These are phyloP conservation scores for Corvus moneduloides DNA, from an alignment of 2,113 vertebrate genomes.

Conservation along the genomic window DNA sequence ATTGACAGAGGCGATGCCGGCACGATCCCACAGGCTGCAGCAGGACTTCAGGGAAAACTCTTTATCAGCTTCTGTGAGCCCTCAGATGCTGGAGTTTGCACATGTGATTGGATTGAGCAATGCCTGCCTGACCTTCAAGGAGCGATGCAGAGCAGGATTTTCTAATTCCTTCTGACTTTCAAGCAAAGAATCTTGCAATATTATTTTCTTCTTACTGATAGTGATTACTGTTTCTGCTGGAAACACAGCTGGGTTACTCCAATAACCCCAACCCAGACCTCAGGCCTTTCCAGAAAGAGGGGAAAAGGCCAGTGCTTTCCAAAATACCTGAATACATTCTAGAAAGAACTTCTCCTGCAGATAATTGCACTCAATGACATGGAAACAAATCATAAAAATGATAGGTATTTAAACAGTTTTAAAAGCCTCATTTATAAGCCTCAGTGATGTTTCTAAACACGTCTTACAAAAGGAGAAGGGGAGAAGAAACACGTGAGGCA, in stretches of 20 bases:
- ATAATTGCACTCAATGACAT: not conserved
- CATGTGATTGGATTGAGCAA: not conserved
- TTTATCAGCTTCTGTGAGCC: not conserved
- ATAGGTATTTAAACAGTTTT: not conserved
- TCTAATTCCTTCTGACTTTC: slow-evolving; percentile 13
- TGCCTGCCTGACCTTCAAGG: slow-evolving; percentile 24
- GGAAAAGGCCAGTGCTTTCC: not conserved
- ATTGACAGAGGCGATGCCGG: not conserved
- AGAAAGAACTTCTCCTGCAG: not conserved
- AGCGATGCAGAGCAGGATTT: not conserved
- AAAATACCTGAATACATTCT: not conserved
- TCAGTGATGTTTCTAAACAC: not conserved
- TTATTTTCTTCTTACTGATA: fast-evolving
- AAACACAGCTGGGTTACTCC: not conserved
- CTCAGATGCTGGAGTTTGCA: not conserved
- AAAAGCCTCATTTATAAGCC: not conserved
- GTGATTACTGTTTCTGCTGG: not conserved
- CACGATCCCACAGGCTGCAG: not conserved
- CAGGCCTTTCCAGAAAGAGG: not conserved
- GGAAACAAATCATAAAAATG: not conserved
- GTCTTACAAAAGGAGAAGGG: not conserved
- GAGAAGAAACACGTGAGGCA: not conserved
- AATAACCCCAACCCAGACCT: not conserved
- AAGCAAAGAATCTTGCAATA: not conserved
- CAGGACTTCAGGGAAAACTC: not conserved